phyloP scores from a whole-genome alignment of 2,113 vertebrate species.

The Hippocampus barbouri region DNA sequence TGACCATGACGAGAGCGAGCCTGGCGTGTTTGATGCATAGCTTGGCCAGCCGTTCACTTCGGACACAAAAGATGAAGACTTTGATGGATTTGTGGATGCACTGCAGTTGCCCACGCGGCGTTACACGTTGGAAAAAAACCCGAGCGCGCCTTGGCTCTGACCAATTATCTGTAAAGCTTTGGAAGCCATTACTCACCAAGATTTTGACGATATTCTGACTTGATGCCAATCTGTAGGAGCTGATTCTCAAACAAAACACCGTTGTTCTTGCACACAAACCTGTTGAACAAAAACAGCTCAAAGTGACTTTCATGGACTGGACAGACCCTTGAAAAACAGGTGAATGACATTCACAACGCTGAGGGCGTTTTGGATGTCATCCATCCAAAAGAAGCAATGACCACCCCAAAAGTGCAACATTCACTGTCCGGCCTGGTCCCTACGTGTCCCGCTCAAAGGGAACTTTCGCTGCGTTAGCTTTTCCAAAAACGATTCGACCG shows the following conservation, averaged over 20 bases:
- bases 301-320: too few relatives aligned
- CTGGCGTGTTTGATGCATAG: too few relatives aligned
- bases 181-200: constrained; percentile 72
- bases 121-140: not conserved
- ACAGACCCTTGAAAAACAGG: not conserved
- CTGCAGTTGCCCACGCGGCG: too few relatives aligned
- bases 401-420: not conserved
- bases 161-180: not conserved
- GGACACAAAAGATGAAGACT: too few relatives aligned
- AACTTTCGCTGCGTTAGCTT: too few relatives aligned
- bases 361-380: too few relatives aligned
- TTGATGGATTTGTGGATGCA: too few relatives aligned
- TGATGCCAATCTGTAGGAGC: constrained; percentile 88
- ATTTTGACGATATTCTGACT: constrained; percentile 92
- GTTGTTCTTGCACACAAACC: constrained; percentile 93
- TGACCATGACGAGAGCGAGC: too few relatives aligned
- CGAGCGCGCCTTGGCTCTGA: not conserved
- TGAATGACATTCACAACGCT: not conserved
- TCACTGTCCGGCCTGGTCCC: not conserved
- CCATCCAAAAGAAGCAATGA: not conserved
- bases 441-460: too few relatives aligned
- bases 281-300: constrained; percentile 33
- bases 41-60: too few relatives aligned
- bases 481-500: too few relatives aligned
- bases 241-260: constrained; percentile 92